Conservation (phyloP, 2,113 vertebrate genomes). For the Irena cyanogastra region DNA sequence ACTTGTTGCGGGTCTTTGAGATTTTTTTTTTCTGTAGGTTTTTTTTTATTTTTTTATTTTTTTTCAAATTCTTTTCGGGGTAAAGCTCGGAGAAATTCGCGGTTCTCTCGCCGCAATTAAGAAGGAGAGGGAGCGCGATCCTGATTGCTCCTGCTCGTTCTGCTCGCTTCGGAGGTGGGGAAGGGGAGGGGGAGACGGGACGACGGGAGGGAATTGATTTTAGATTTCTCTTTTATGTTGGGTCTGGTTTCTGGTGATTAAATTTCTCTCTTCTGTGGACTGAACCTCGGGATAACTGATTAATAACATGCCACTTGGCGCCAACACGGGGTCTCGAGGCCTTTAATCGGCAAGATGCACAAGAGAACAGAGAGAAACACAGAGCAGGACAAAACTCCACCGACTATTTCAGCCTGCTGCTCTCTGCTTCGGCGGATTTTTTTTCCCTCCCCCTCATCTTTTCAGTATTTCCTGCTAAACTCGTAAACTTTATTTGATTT, state of each 20-base stretch:
- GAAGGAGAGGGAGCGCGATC: not conserved
- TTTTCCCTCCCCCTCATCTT: conserved; percentile 17
- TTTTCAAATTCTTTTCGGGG: not conserved
- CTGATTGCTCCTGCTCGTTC: conserved; percentile 23
- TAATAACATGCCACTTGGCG: conserved; percentile 71
- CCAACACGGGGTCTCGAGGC: conserved; percentile 62
- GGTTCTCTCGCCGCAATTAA: not conserved
- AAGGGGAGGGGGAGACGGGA: not conserved
- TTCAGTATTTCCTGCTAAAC: conserved; percentile 73
- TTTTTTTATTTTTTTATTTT: not conserved
- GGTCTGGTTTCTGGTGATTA: conserved; percentile 69
- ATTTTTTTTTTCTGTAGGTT: not conserved
- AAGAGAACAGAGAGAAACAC: conserved; percentile 59
- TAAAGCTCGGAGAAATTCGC: not conserved
- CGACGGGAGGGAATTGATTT: conserved; percentile 46
- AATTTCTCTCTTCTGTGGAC: conserved; percentile 66
- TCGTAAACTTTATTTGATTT: conserved; percentile 75
- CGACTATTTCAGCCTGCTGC: conserved; percentile 16
- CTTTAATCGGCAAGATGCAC: conserved; percentile 67
- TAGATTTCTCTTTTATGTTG: conserved; percentile 66
- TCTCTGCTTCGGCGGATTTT: not conserved
- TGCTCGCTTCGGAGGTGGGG: not conserved
- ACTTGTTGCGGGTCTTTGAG: not conserved
- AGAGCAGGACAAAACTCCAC: conserved; percentile 44
- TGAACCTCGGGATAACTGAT: conserved; percentile 67